Evolutionary conservation across 2,888 invertebrate genomes (phyloP).

Genomic region (Agrochola circellaris): DNA sequence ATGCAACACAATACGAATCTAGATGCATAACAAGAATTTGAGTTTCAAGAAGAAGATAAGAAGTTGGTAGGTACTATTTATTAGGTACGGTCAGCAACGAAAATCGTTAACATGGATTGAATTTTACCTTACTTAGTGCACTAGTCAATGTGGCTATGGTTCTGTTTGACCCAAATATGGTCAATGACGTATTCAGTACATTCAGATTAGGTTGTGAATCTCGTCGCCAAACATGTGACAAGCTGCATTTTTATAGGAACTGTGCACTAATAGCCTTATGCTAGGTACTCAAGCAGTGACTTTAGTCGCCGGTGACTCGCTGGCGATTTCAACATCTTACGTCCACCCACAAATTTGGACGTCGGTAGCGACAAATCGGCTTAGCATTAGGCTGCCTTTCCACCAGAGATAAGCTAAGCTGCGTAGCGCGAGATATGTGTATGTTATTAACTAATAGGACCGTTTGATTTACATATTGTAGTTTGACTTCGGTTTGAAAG

Average conservation of each 20-base stretch:
- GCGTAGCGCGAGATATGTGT: background rate
- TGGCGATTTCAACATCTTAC: background rate
- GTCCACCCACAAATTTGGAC: too few species aligned
- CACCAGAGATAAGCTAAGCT: background rate
- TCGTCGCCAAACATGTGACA: background rate
- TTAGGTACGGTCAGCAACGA: too few species aligned
- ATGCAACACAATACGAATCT: too few species aligned
- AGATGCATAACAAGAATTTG: too few species aligned
- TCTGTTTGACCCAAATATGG: background rate
- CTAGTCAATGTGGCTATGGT: background rate
- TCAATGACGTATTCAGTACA: background rate
- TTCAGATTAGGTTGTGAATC: background rate
- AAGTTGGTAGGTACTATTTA: too few species aligned
- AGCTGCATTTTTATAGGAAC: background rate
- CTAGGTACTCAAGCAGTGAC: background rate
- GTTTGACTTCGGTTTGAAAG: background rate
- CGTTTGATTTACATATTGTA: background rate
- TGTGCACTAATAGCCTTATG: background rate
- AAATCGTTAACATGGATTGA: too few species aligned
- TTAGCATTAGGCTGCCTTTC: too few species aligned
- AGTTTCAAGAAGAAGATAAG: too few species aligned
- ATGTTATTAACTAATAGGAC: background rate
- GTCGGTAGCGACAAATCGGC: background rate
- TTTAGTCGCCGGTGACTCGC: background rate
- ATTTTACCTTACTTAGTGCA: background rate